phyloP scores from a whole-genome alignment of 2,888 invertebrate species.

The Eumerus sabulonum region DNA sequence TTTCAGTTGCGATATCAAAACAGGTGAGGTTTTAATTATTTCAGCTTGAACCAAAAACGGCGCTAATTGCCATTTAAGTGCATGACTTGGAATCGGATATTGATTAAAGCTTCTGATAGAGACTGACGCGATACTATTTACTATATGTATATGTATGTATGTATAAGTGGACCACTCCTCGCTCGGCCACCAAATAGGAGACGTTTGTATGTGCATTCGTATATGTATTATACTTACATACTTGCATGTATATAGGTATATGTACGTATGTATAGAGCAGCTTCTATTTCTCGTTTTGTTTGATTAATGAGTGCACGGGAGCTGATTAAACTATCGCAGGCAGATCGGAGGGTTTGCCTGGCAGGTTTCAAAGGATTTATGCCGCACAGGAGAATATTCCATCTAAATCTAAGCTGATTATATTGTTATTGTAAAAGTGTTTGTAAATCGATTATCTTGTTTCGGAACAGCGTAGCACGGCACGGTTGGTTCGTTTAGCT shows the following conservation, averaged over 20 bases:
- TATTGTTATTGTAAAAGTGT: constrained; percentile 49
- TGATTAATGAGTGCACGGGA: constrained; percentile 59
- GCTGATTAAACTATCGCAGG: constrained; percentile 57
- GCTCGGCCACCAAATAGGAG: no score
- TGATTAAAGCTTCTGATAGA: constrained; percentile 10
- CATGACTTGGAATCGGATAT: constrained; percentile 23
- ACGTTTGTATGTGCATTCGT: no score
- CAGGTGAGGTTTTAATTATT: constrained; percentile 29
- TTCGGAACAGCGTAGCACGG: constrained; percentile 15
- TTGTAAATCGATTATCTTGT: constrained; percentile 52
- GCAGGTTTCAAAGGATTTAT: not conserved
- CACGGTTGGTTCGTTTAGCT: not conserved
- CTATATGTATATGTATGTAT: not conserved
- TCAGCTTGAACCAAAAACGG: constrained; percentile 1
- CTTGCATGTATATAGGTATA: constrained; percentile 38
- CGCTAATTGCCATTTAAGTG: constrained; percentile 48
- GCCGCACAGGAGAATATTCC: not conserved
- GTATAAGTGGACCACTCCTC: constrained; percentile 32
- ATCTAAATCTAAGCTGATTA: constrained; percentile 56
- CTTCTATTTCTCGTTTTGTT: constrained; percentile 52
- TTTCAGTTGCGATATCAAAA: constrained; percentile 46
- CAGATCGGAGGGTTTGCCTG: constrained; percentile 12
- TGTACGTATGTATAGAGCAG: not conserved
- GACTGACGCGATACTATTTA: constrained; percentile 5
- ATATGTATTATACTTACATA: no score